Evolutionary conservation across 2,888 invertebrate genomes (phyloP), one percentile per base, ranked within the genome.

Genomic region (Drosophila infuscata): DNA sequence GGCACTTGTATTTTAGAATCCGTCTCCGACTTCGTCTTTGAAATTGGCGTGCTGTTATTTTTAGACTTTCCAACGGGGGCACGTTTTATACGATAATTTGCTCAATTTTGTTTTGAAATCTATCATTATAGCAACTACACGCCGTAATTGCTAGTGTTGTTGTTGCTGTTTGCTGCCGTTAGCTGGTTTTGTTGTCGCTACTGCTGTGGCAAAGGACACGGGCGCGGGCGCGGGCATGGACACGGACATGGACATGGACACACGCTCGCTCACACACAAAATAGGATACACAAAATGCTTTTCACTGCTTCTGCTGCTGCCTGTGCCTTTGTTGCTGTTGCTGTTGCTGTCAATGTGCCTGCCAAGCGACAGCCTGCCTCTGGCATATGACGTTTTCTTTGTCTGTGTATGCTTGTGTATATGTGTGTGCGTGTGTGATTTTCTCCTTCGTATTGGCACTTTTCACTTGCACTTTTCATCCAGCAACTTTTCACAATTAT

Each of bases 231-330:
- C 41, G 63, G 66, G 64, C 64, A 74, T 41, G 70, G 62, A 65
- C 76, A 69, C 66, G 74, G 70, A 71, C 36, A 56, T 54, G 38
- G 67, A 72, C 70, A 69, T 70, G 82, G 61, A 75, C 76, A 70
- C 84, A 72, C 75, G 69, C 70, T 77, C 74, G 72, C 81, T 79
- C 84, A 81, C 76, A 84, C 78, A 80, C 70, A 72, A 85, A 88
- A 85, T 89, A 88, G 89, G 85, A 89, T 85, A 85, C 85, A 85
- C 88, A 85, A 85, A 85, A 88, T 89, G 85, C 80, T 82, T 80
- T 87, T 77, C 71, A 62, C 77, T 72, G 73, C 71, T 82, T 7
- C 67, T 61, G 61, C 57, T 57, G 3, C 58, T 48, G 25, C 56
- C 35, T 20, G 8, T 53, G 52, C 52, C 46, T 66, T 66, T 74